phyloP scores from a whole-genome alignment of 2,797 vertebrate genomes.

The Malurus leucopterus region DNA sequence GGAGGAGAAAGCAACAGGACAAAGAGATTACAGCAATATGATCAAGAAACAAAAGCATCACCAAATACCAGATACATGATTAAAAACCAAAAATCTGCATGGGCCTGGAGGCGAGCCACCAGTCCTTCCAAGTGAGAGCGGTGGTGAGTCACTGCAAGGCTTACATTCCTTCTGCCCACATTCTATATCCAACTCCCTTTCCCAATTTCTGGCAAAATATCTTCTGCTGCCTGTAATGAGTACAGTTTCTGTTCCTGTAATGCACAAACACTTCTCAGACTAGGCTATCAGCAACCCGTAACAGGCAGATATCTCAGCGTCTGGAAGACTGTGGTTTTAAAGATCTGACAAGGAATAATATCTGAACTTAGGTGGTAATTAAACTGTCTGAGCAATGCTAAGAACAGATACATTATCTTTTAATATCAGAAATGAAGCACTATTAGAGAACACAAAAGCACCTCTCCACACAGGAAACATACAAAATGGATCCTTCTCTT shows the following conservation, averaged over 20 bases:
- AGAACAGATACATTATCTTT: slow-evolving; percentile 59
- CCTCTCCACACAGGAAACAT: slow-evolving; percentile 47
- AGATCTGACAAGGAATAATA: slow-evolving; percentile 64
- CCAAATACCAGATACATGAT: not conserved
- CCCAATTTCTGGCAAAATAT: slow-evolving; percentile 6
- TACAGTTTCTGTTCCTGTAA: not conserved
- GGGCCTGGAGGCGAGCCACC: not conserved
- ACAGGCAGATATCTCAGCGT: slow-evolving; percentile 56
- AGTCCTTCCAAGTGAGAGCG: not conserved
- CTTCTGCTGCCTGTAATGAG: not conserved
- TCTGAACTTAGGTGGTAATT: slow-evolving; percentile 65
- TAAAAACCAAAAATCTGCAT: not conserved
- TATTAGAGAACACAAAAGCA: slow-evolving; percentile 60
- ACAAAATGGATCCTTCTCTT: slow-evolving; percentile 60
- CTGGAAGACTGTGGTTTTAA: slow-evolving; percentile 43
- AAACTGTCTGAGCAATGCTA: slow-evolving; percentile 58
- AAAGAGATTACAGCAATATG: not conserved
- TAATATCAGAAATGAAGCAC: slow-evolving; percentile 60
- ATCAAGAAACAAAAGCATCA: not conserved
- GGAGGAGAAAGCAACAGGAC: not conserved
- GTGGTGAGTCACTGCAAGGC: not conserved
- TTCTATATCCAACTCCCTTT: not conserved
- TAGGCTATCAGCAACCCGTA: slow-evolving; percentile 7
- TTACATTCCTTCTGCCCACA: not conserved
- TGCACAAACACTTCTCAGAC: slow-evolving; percentile 21